phyloP scores from a whole-genome alignment of 2,113 vertebrate genomes.

The Calidris pugnax region DNA sequence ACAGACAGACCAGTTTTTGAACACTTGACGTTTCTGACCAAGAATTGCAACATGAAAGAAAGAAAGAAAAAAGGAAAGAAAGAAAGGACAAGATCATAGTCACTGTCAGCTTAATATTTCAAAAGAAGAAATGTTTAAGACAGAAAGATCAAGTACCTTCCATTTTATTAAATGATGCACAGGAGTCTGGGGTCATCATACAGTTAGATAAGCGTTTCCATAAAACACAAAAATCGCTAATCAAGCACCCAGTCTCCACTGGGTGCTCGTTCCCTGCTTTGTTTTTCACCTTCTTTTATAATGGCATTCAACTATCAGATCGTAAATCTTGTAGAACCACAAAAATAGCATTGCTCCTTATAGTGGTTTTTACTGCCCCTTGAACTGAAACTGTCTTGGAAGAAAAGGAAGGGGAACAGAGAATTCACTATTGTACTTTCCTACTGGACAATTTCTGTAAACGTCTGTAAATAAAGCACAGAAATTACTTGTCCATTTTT shows the following conservation, averaged over 20 bases:
- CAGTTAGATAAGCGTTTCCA: not conserved
- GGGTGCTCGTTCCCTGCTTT: not conserved
- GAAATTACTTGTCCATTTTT: not conserved
- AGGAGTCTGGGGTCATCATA: not conserved
- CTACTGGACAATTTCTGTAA: not conserved
- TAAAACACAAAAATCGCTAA: not conserved
- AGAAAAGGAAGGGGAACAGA: not conserved
- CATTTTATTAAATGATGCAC: not conserved
- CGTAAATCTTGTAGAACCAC: not conserved
- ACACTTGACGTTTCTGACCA: not conserved
- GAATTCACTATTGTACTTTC: not conserved
- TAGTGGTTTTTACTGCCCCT: not conserved
- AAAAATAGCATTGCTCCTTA: not conserved
- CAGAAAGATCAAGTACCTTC: not conserved
- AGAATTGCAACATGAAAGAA: not conserved
- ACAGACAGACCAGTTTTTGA: not conserved
- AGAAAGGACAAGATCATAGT: not conserved
- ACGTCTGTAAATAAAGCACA: not conserved
- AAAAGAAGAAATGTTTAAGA: not conserved
- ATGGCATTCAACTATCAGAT: not conserved
- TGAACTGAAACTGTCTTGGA: not conserved
- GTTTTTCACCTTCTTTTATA: not conserved
- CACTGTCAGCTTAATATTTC: not conserved
- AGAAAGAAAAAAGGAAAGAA: not conserved
- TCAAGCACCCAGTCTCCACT: not conserved